Evolutionary conservation across 2,888 invertebrate species (phyloP), one percentile per base, ranked within the genome.

Genomic region (Corythucha ciliata): DNA sequence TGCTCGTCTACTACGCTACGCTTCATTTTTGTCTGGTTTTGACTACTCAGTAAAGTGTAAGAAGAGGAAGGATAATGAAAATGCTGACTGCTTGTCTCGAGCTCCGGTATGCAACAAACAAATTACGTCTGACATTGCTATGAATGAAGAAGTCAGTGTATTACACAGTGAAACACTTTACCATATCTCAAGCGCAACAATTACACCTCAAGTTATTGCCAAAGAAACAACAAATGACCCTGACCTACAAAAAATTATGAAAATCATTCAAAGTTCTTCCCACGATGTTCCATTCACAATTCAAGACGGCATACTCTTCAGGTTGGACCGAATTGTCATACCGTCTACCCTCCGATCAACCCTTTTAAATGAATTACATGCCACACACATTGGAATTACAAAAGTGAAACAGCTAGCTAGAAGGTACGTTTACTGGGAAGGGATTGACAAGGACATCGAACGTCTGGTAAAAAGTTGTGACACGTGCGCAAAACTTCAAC

Each of bases 341-440:
- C 57, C 58, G 16, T 22, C 16, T 6, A 55, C 58, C 3, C 61
- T 62, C 2, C 54, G 53, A 25, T 8, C n/a, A 3, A 20, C 48
- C 29, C 33, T 63, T 8, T 48, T 63, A 32, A 39, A 59, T 12
- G 62, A 63, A 52, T 49, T 64, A 7, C 62, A 63, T 47, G 42
- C 54, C 12, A 60, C 60, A 1, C 60, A 63, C 48, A 39, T 60
- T 8, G 63, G 64, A 1, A 58, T 63, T 6, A 54, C 58, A 6
- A 61, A 60, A 25, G 63, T 62, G 59, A 64, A 64, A 42, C 44
- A 54, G 20, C 33, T 63, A 6, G 62, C 62, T 22, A 48, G 63
- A 10, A 56, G 58, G 1, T 62, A 62, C 51, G 57, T 63, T n/a
- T 62, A 59, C 54, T 64, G 62, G 63, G 58, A 57, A 24, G 53